A percentile compares a stretch with the other conserved stretches of the same genome.
phyloP scores from a whole-genome alignment of 2,888 invertebrate genomes.

The Uropetala carovei region DNA sequence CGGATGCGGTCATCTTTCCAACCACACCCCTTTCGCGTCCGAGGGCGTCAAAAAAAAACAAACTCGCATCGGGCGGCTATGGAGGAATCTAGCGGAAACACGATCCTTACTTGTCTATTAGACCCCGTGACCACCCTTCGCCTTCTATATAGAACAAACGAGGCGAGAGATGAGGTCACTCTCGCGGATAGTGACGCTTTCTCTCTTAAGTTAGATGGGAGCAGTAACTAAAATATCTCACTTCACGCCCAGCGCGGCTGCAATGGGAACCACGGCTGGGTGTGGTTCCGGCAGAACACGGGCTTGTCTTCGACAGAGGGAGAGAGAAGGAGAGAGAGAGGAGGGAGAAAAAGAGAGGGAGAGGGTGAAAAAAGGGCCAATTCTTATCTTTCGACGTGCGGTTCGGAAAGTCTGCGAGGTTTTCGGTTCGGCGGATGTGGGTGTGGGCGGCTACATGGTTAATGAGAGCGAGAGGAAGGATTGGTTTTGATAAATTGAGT shows the following conservation, averaged over 20 bases:
- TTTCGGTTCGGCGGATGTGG: neutral
- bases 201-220: neutral
- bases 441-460: neutral
- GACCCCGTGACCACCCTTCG: neutral
- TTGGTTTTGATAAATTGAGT: neutral
- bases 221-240: neutral
- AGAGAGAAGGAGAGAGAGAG: neutral
- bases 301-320: neutral
- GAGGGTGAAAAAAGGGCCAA: too few species aligned
- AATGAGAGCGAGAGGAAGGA: neutral
- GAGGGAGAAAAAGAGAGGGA: too few species aligned
- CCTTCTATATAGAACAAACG: neutral
- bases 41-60: too few species aligned
- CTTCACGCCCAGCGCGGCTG: neutral
- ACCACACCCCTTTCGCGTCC: too few species aligned
- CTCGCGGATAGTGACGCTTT: conserved; percentile 12
- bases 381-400: conserved; percentile 16
- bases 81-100: neutral
- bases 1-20: too few species aligned
- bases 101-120: conserved; percentile 4
- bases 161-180: neutral
- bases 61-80: too few species aligned
- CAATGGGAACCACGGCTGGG: neutral
- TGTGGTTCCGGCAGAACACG: neutral
- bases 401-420: neutral